phyloP scores from a whole-genome alignment of 1,140 invertebrate genomes.

The Eufriesea mexicana region DNA sequence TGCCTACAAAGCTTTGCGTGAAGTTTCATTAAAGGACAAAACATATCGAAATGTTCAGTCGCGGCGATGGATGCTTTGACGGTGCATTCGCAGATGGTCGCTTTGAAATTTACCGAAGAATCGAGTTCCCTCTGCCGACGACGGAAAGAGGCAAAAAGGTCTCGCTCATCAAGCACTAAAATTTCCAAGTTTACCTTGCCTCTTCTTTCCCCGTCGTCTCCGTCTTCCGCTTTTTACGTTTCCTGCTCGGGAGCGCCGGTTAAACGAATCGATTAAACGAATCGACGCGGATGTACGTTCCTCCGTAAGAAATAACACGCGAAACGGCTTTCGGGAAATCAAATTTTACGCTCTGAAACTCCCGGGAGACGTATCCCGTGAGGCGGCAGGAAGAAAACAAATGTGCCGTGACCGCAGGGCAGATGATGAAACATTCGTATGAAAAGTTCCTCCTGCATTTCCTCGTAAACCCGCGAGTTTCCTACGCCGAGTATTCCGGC shows the following conservation, averaged over 20 bases:
- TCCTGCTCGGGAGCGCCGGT: background rate
- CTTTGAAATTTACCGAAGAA: background rate
- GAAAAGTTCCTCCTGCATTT: slow-evolving; percentile 14
- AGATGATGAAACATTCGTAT: slow-evolving; percentile 32
- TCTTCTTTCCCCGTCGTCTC: no score
- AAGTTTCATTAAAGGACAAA: background rate
- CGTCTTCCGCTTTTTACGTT: background rate
- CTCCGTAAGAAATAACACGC: background rate
- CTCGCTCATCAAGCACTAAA: no score
- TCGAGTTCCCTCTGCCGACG: no score
- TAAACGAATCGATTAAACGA: slow-evolving; percentile 23
- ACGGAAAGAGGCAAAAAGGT: no score
- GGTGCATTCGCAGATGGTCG: no score
- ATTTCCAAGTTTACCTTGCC: background rate
- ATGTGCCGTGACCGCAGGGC: slow-evolving; percentile 22
- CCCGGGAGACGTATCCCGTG: background rate
- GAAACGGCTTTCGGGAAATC: background rate
- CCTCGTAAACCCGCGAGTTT: background rate
- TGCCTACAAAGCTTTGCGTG: background rate
- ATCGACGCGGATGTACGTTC: background rate
- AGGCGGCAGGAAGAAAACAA: background rate
- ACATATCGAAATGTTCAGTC: background rate
- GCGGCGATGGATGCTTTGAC: no score
- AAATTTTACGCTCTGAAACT: slow-evolving; percentile 29
- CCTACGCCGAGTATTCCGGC: background rate